phyloP scores from a whole-genome alignment of 2,113 vertebrate genomes.

The Lagopus muta region DNA sequence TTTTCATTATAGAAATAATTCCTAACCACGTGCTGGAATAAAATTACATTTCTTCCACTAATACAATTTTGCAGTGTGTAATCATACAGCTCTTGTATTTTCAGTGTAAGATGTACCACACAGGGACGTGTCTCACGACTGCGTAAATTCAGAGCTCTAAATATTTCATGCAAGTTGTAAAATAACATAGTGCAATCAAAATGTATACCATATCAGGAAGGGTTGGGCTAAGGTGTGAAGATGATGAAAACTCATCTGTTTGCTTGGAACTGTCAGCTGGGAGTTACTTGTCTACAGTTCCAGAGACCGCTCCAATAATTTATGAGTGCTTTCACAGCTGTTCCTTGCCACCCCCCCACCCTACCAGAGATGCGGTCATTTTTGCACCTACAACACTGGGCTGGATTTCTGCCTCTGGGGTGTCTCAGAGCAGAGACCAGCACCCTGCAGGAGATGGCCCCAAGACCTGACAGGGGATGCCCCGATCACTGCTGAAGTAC shows the following conservation, averaged over 20 bases:
- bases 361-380: not conserved
- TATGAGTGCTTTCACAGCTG: not conserved
- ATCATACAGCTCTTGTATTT: constrained; percentile 9
- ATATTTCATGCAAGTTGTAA: constrained; percentile 53
- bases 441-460: not conserved
- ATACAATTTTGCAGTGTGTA: not conserved
- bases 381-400: not conserved
- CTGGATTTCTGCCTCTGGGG: not conserved
- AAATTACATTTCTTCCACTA: not conserved
- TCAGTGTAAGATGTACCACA: not conserved
- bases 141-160: constrained; percentile 49
- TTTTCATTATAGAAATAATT: constrained; percentile 29
- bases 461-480: not conserved
- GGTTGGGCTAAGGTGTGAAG: not conserved
- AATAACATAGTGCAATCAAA: constrained; percentile 45
- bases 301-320: not conserved
- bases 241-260: constrained; percentile 32
- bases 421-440: not conserved
- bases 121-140: not conserved
- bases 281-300: not conserved
- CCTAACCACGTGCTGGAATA: not conserved
- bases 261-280: not conserved
- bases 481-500: not conserved
- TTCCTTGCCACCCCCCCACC: not conserved
- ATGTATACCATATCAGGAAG: constrained; percentile 4